These are phyloP conservation scores for Heterotis niloticus DNA, from an alignment of 2,113 vertebrate genomes.

Conservation along the genomic window DNA sequence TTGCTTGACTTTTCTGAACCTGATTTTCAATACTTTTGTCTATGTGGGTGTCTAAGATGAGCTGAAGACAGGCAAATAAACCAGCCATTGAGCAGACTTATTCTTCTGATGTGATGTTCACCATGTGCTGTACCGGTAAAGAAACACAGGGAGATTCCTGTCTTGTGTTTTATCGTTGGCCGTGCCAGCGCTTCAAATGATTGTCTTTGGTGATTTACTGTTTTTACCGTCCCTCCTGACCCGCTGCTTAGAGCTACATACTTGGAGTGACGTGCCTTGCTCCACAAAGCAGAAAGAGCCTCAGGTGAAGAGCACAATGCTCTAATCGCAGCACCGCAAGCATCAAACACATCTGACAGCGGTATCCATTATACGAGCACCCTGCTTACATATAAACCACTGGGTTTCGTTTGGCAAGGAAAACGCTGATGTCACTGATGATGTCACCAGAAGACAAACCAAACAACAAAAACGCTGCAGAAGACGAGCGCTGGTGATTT, in stretches of 20 bases:
- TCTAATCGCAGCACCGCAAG: neutral
- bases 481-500: neutral
- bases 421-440: too few relatives aligned
- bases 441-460: too few relatives aligned
- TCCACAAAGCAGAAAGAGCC: neutral
- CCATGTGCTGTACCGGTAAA: too few relatives aligned
- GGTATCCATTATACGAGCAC: too few relatives aligned
- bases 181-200: too few relatives aligned
- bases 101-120: too few relatives aligned
- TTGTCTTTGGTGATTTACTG: neutral
- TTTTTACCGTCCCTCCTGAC: neutral
- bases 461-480: neutral
- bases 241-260: neutral
- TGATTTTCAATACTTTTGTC: neutral
- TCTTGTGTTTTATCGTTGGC: too few relatives aligned
- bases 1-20: neutral
- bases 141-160: too few relatives aligned
- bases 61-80: neutral
- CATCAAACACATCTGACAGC: neutral
- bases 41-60: neutral
- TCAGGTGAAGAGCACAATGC: neutral
- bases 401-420: too few relatives aligned
- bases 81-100: neutral
- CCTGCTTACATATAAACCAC: too few relatives aligned
- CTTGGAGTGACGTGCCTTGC: neutral